A percentile compares a stretch with the other conserved stretches of the same genome.
Conservation (phyloP, 2,888 invertebrate genomes). For the Harpalus rufipes region DNA sequence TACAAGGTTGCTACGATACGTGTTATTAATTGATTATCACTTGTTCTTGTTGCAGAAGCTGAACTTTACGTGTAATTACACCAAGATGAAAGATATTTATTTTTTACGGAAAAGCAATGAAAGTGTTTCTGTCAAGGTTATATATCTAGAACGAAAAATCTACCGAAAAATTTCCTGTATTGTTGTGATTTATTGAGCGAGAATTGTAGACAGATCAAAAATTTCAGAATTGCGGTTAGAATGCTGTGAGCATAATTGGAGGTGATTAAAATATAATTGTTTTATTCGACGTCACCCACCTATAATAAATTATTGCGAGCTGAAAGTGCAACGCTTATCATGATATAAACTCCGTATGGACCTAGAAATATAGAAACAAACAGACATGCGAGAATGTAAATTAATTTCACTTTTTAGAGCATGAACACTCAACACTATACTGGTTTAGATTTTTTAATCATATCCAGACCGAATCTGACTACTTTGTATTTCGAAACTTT, state of each 20-base stretch:
- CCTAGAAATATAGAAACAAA: constrained; percentile 1
- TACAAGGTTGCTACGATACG: constrained; percentile 56
- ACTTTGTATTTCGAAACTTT: not conserved
- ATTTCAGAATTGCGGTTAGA: constrained; percentile 40
- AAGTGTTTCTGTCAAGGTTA: constrained; percentile 51
- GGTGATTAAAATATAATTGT: constrained; percentile 46
- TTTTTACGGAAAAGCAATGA: constrained; percentile 55
- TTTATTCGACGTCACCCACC: constrained; percentile 39
- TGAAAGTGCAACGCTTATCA: constrained; percentile 29
- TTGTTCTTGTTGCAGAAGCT: constrained; percentile 37
- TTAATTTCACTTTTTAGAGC: constrained; percentile 6
- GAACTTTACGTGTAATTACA: constrained; percentile 57
- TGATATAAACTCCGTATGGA: constrained; percentile 8
- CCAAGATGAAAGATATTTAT: constrained; percentile 18
- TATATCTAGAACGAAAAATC: constrained; percentile 52
- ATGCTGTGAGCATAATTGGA: constrained; percentile 37
- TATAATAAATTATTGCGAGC: constrained; percentile 17
- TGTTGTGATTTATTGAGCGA: constrained; percentile 50
- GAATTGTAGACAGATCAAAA: constrained; percentile 32
- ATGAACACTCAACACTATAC: not conserved
- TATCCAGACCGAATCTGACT: not conserved
- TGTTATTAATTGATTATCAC: constrained; percentile 65
- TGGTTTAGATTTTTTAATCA: not conserved
- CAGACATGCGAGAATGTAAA: constrained; percentile 5
- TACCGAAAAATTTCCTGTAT: constrained; percentile 39